Base-by-base conservation (phyloP, 2,797 vertebrate genomes). In the Vipera ursinii region DNA sequence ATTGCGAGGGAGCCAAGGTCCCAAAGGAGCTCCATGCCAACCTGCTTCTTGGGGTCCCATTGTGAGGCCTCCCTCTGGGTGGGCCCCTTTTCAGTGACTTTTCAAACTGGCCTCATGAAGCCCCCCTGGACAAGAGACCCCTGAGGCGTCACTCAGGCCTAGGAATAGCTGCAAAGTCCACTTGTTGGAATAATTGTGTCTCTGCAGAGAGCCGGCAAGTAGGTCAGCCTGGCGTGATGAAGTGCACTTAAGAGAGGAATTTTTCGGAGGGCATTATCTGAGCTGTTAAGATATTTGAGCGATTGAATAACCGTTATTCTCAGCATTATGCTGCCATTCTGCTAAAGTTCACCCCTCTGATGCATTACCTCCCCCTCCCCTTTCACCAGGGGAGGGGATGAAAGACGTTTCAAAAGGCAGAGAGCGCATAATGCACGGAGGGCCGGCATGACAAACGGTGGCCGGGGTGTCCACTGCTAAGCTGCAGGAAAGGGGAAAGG, bases 231-330 rank as follows among this genome's bases (percentile, higher is more conserved):
- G 17, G 87, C 7, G 24, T 90, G 91, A 91, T 91, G 89, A 87
- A 92, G 94, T 87, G 91, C 94, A 92, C 93, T 92, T 91, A 91
- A 89, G 92, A 90, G 90, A 24, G 85, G 82, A 60, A 56, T 63
- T 93, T 88, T 92, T 89, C 94, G 57, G 94, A 88, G 44, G 92
- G 92, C 90, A 91, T 92, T 92, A 91, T 86, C 87, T 24, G 91
- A 91, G 94, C 91, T 87, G 87, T 91, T 93, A 92, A 94, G 89
- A 91, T 85, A 93, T 93, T 65, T 89, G 92, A 92, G 57, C 92
- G 82, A 93, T 89, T 92, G 91, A 89, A 69, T 92, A 89, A 92
- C 89, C 17, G 87, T 89, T 92, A 92, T 92, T 91, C 89, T 91
- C 69, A 73, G 91, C 91, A 93, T 94, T 92, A 88, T 82, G 89